These are phyloP conservation scores for Columba livia DNA, from an alignment of 2,113 vertebrate species.

Conservation along the genomic window DNA sequence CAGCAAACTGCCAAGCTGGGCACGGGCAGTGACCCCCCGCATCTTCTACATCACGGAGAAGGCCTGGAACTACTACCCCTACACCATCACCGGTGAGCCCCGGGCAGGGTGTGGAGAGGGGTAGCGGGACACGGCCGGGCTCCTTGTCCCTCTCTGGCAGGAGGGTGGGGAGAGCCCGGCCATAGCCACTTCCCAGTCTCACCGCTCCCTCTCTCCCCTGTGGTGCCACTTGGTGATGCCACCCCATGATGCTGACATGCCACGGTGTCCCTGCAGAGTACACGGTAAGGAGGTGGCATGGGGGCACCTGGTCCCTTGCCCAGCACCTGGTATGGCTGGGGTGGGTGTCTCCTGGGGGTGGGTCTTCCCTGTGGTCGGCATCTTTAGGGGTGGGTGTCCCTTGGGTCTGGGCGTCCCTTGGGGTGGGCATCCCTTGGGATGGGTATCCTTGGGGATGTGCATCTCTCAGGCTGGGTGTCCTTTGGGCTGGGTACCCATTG, in stretches of 20 bases:
- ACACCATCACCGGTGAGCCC: conserved; percentile 77
- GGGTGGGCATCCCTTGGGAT: background rate
- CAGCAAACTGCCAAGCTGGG: conserved; percentile 80
- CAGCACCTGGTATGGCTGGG: background rate
- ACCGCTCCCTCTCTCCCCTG: background rate
- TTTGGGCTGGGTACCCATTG: background rate
- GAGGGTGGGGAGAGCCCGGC: background rate
- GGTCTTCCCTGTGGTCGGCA: background rate
- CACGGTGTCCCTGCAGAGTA: conserved; percentile 37
- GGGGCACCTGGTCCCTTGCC: background rate
- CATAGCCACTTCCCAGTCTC: fast-evolving
- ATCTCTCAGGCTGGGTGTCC: background rate
- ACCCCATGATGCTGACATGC: background rate
- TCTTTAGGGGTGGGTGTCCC: too few species aligned
- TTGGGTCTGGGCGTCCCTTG: too few species aligned
- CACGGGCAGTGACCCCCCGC: conserved; percentile 72
- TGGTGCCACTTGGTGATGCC: background rate
- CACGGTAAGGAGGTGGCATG: conserved; percentile 45
- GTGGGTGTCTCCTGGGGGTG: too few species aligned
- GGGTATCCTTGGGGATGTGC: background rate
- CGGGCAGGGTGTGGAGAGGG: fast-evolving
- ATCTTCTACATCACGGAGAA: conserved; percentile 81
- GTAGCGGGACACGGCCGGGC: fast-evolving
- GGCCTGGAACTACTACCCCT: conserved; percentile 81
- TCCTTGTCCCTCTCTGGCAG: fast-evolving